Evolutionary conservation across 2,113 vertebrate species (phyloP).

Genomic region (Psammodynastes pulverulentus): DNA sequence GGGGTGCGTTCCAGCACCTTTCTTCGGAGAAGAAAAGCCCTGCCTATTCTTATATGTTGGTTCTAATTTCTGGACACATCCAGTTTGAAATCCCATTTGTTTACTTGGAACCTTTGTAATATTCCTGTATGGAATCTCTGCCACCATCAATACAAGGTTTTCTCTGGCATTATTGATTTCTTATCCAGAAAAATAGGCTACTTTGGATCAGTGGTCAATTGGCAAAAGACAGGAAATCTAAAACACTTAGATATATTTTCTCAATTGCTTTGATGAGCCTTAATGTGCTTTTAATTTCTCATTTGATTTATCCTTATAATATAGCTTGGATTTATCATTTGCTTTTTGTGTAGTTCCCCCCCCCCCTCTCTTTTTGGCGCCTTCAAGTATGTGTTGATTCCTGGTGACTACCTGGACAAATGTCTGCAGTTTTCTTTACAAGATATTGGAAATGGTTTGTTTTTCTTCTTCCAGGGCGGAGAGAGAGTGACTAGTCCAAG

Average conservation of each 20-base stretch:
- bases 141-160: not conserved
- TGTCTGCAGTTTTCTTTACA: not conserved
- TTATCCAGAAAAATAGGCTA: not conserved
- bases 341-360: not conserved
- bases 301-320: not conserved
- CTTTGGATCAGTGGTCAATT: not conserved
- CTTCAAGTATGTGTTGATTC: not conserved
- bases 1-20: too few relatives aligned
- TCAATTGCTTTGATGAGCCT: not conserved
- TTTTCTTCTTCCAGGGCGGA: not conserved
- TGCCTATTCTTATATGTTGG: not conserved
- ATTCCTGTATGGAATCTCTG: not conserved
- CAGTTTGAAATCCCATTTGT: not conserved
- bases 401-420: not conserved
- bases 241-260: not conserved
- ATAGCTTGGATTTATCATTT: not conserved
- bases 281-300: not conserved
- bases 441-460: not conserved
- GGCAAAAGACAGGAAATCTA: not conserved
- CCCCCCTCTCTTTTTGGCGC: not conserved
- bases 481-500: not conserved
- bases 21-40: too few relatives aligned
- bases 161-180: not conserved
- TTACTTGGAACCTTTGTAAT: not conserved
- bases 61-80: not conserved